Conservation (phyloP, 1,140 invertebrate genomes). For the Drosophila asahinai region DNA sequence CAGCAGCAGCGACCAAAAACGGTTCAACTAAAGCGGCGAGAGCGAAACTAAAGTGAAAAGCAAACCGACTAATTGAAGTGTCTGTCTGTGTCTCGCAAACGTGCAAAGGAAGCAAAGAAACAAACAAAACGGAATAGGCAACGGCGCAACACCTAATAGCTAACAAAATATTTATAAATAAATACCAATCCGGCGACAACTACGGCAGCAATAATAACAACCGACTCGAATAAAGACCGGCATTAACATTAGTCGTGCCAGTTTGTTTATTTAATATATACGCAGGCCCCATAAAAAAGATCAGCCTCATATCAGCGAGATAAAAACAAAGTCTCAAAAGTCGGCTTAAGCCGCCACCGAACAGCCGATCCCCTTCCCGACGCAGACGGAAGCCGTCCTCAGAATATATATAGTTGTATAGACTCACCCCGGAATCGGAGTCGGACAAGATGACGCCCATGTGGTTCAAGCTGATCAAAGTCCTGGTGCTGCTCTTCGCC, state of each 20-base stretch:
- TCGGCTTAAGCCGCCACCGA: conserved; percentile 10
- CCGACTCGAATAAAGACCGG: conserved; percentile 48
- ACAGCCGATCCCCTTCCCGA: conserved; percentile 36
- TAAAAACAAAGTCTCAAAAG: conserved; percentile 31
- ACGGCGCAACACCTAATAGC: conserved; percentile 22
- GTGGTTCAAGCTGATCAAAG: conserved; percentile 66
- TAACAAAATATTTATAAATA: conserved; percentile 53
- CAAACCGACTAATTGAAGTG: conserved; percentile 71
- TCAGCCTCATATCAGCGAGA: conserved; percentile 6
- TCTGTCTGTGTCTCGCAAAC: conserved; percentile 35
- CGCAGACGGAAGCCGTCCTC: conserved; percentile 52
- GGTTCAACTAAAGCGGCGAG: conserved; percentile 30
- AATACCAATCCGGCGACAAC: conserved; percentile 31
- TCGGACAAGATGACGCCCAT: conserved; percentile 55
- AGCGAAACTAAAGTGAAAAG: conserved; percentile 70
- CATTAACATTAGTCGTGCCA: conserved; percentile 76
- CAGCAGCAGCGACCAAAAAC: conserved; percentile 21
- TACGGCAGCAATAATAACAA: conserved; percentile 42
- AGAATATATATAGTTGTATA: conserved; percentile 23
- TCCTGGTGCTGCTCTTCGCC: conserved; percentile 61
- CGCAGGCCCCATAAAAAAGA: conserved; percentile 51
- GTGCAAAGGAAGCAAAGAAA: conserved; percentile 78
- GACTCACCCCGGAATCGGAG: background rate
- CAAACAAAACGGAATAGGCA: conserved; percentile 69
- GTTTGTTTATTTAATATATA: conserved; percentile 78